These are phyloP conservation scores for Glyphotaelius pellucidus DNA, from an alignment of 2,888 invertebrate species.

Conservation along the genomic window DNA sequence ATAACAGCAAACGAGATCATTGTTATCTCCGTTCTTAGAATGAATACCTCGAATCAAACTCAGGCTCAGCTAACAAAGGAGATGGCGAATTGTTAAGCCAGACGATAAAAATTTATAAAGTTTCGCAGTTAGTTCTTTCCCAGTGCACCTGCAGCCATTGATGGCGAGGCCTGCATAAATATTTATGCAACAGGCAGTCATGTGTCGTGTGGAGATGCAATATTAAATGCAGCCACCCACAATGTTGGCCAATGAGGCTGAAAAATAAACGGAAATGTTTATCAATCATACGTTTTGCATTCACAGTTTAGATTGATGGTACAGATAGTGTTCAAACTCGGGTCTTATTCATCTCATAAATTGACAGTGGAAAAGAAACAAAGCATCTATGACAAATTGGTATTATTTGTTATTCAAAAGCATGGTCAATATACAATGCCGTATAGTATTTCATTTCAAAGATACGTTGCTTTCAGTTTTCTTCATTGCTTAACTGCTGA, in stretches of 20 bases:
- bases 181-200: conserved; percentile 32
- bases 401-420: background rate
- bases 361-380: conserved; percentile 1
- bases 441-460: conserved; percentile 23
- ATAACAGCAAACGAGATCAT: conserved; percentile 49
- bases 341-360: conserved; percentile 4
- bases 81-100: conserved; percentile 19
- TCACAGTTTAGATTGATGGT: background rate
- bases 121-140: conserved; percentile 27
- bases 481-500: background rate
- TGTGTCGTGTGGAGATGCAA: conserved; percentile 18
- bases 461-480: background rate
- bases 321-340: background rate
- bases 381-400: background rate
- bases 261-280: conserved; percentile 30
- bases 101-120: conserved; percentile 12
- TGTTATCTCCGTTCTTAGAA: conserved; percentile 45
- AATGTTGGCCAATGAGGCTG: background rate
- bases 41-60: conserved; percentile 21
- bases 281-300: conserved; percentile 26
- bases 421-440: background rate
- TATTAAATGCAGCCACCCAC: conserved; percentile 35
- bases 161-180: conserved; percentile 32
- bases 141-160: conserved; percentile 44
- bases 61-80: conserved; percentile 27